Base-by-base conservation (phyloP, 2,888 invertebrate species). In the Amphipoea oculea region DNA sequence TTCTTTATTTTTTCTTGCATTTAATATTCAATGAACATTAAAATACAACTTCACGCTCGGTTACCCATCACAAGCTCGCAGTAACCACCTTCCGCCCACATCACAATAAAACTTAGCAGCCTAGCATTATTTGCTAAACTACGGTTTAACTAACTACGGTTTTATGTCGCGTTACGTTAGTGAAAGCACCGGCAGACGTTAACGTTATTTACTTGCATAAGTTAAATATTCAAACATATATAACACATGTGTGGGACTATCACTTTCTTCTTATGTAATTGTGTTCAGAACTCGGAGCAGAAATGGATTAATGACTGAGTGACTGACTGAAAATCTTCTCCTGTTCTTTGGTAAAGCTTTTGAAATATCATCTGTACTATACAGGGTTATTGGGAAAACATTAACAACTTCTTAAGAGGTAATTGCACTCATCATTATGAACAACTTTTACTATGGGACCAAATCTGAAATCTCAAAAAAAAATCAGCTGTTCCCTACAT, bases 211-310 rank as follows among this genome's bases (percentile, higher is more conserved):
- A 92, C 93, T 93, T 92, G 92, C 92, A 92, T 93, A 93, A 92
- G 92, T 91, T 84, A 92, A 91, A 91, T 92, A 91, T 91, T 91
- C 89, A 89, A 90, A 91, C 89, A 90, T 90, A 91, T 48, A 48
- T 48, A 12, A 48, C 48, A 89, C 89, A 90, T 89, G 89, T 90
- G 82, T 66, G 79, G 85, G 84, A 89, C 90, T 92, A 93, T 92
- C 92, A 92, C 95, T 95, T 95, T 95, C 94, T 90, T 93, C 84
- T 95, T 94, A 92, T 88, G 86, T 92, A 93, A 95, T 86, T 87
- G 82, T 89, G 82, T 76, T 81, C 84, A 84, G 68, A 84, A 77
- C 81, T 76, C 83, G 77, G 81, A 88, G 85, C 81, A 42, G 57
- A 79, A 71, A 79, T 73, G 29, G 54, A 36, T 81, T 78, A 60